Evolutionary conservation across 1,140 invertebrate genomes (phyloP).

Genomic region (Cydia fagiglandana): DNA sequence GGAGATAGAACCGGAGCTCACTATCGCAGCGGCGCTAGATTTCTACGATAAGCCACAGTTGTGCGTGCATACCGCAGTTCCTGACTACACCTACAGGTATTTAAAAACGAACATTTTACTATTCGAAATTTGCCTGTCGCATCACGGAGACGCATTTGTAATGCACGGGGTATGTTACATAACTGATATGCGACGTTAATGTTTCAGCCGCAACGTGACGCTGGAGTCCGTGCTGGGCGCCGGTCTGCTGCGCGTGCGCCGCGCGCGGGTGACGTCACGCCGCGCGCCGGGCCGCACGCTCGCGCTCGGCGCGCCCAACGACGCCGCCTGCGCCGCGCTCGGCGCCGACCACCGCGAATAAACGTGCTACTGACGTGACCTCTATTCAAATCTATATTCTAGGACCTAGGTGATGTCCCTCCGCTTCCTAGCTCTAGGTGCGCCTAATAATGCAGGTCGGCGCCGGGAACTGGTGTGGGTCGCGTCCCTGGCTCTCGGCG

Average conservation of each 20-base stretch:
- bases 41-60: conserved; percentile 10
- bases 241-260: conserved; percentile 35
- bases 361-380: too few relatives aligned
- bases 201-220: conserved; percentile 32
- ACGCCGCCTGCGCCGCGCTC: conserved; percentile 43
- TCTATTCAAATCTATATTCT: too few relatives aligned
- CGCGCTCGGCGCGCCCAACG: conserved; percentile 47
- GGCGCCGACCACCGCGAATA: conserved; percentile 35
- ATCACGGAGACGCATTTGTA: too few relatives aligned
- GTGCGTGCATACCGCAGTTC: not conserved
- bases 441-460: too few relatives aligned
- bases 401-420: too few relatives aligned
- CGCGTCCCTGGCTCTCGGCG: too few relatives aligned
- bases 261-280: conserved; percentile 39
- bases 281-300: conserved; percentile 43
- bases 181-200: not conserved
- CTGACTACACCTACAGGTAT: conserved; percentile 13
- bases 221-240: conserved; percentile 37
- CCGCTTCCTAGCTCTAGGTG: too few relatives aligned
- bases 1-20: not conserved
- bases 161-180: too few relatives aligned
- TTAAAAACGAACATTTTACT: too few relatives aligned
- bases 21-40: not conserved
- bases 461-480: too few relatives aligned
- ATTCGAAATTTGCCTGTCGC: too few relatives aligned